Conservation (phyloP, 2,888 invertebrate genomes). For the Schizaphis graminum region DNA sequence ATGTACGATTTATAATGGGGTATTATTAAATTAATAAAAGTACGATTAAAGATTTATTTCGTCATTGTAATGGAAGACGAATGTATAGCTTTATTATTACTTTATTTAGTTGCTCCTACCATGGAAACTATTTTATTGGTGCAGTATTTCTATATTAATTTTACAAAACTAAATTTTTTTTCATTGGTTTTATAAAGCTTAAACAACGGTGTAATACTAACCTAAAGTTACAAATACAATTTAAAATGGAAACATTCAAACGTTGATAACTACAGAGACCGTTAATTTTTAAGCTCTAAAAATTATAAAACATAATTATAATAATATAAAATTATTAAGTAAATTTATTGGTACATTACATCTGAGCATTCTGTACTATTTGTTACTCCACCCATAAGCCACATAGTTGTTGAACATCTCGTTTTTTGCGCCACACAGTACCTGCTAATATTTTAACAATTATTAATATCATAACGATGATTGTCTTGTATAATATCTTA, state of each 20-base stretch:
- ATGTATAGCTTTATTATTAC: not conserved
- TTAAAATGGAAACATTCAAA: not conserved
- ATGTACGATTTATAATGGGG: no score
- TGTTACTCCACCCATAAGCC: not conserved
- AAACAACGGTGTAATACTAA: not conserved
- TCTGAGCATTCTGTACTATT: rapidly evolving
- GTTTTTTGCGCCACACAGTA: not conserved
- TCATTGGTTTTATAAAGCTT: not conserved
- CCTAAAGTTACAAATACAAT: not conserved
- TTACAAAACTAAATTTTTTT: not conserved
- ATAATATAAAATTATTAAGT: not conserved
- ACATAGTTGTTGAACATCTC: not conserved
- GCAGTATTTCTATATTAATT: not conserved
- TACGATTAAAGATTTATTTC: not conserved
- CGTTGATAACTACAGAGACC: not conserved
- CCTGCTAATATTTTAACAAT: not conserved
- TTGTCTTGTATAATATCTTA: not conserved
- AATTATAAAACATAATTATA: not conserved
- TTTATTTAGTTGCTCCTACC: not conserved
- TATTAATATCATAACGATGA: not conserved
- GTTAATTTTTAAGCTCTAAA: not conserved
- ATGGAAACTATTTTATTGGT: not conserved
- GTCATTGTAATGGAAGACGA: not conserved
- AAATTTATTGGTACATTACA: not conserved
- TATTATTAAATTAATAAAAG: no score